Evolutionary conservation across 2,113 vertebrate genomes (phyloP).

Genomic region (Pachypanchax playfairii): DNA sequence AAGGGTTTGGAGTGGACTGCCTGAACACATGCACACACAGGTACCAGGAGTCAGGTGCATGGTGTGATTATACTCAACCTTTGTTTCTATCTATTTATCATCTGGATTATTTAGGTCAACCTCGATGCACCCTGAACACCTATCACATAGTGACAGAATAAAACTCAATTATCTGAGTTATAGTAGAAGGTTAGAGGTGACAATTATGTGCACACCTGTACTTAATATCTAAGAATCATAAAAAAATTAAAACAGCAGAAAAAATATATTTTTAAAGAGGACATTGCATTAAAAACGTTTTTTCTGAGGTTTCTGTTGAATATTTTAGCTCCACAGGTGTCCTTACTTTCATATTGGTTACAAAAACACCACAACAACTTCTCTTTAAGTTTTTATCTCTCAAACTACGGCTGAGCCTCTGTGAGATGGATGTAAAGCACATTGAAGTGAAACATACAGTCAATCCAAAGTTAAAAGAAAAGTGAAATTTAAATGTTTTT

Average conservation of each 20-base stretch:
- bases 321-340: too few relatives aligned
- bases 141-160: not conserved
- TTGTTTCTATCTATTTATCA: slow-evolving; percentile 63
- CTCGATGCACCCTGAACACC: slow-evolving; percentile 13
- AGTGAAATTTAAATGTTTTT: not conserved
- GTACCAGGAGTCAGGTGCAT: slow-evolving; percentile 38
- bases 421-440: too few relatives aligned
- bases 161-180: not conserved
- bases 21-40: slow-evolving; percentile 12
- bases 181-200: not conserved
- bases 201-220: too few relatives aligned
- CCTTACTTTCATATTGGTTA: too few relatives aligned
- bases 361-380: too few relatives aligned
- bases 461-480: not conserved
- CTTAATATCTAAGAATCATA: not conserved
- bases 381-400: too few relatives aligned
- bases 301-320: too few relatives aligned
- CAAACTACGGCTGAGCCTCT: too few relatives aligned
- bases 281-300: too few relatives aligned
- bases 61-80: slow-evolving; percentile 70
- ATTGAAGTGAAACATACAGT: not conserved
- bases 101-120: slow-evolving; percentile 58
- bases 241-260: too few relatives aligned
- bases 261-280: too few relatives aligned
- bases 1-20: slow-evolving; percentile 20